Evolutionary conservation across 1,140 invertebrate genomes (phyloP).

Genomic region (Drosophila cardini): DNA sequence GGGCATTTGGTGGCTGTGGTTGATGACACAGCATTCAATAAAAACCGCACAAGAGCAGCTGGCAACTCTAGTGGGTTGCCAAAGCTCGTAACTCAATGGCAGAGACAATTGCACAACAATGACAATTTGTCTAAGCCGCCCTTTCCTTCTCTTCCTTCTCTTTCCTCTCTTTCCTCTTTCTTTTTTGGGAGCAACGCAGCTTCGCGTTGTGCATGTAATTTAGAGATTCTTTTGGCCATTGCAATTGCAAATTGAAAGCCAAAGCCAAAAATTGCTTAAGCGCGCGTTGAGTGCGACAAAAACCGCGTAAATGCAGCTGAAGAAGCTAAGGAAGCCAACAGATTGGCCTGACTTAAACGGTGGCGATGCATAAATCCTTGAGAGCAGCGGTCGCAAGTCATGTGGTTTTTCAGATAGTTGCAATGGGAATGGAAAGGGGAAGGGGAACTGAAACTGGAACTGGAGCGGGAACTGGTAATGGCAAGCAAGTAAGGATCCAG

Average conservation of each 20-base stretch:
- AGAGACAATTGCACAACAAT: conserved; percentile 15
- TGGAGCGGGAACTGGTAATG: too few relatives aligned
- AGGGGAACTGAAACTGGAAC: neutral
- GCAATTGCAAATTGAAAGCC: conserved; percentile 67
- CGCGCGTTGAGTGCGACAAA: conserved; percentile 40
- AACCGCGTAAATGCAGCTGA: conserved; percentile 30
- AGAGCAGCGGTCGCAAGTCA: conserved; percentile 48
- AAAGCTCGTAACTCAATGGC: conserved; percentile 32
- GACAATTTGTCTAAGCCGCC: conserved; percentile 34
- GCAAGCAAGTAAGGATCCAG: too few relatives aligned
- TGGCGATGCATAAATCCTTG: conserved; percentile 69
- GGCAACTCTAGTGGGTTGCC: conserved; percentile 6
- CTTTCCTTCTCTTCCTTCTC: neutral
- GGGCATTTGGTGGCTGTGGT: conserved; percentile 26
- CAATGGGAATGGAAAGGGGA: neutral
- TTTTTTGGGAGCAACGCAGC: neutral
- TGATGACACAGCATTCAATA: conserved; percentile 31
- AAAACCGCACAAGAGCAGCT: conserved; percentile 31
- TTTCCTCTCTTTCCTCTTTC: too few relatives aligned
- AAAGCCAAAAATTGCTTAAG: conserved; percentile 44
- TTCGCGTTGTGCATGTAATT: conserved; percentile 29
- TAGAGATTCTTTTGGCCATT: conserved; percentile 34
- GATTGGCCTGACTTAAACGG: conserved; percentile 71
- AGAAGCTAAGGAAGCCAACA: conserved; percentile 45
- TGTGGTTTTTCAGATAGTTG: conserved; percentile 43